Evolutionary conservation across 2,797 vertebrate species (phyloP).

Genomic region (Pteropus rufus): DNA sequence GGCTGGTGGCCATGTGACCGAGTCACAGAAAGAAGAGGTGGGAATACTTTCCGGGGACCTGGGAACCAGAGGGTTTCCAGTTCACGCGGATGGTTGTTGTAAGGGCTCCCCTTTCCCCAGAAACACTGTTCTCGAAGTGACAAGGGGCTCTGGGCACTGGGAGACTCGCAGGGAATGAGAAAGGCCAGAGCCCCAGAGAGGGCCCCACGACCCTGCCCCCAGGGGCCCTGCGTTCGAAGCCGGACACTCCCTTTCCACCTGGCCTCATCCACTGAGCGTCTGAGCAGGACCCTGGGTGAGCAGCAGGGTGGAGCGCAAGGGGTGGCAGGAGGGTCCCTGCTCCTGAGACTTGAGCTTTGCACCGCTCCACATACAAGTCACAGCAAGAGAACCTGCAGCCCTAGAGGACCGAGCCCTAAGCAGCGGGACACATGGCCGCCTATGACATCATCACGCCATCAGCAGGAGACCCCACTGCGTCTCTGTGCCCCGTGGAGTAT

Average conservation of each 20-base stretch:
- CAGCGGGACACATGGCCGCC: background rate
- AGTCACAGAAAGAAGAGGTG: background rate
- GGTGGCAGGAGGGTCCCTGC: background rate
- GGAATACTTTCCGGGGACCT: background rate
- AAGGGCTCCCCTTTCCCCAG: background rate
- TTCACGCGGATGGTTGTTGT: background rate
- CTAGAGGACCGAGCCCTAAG: background rate
- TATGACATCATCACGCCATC: background rate
- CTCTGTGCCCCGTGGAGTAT: fast-evolving
- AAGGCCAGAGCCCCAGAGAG: too few species aligned
- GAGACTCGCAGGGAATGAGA: background rate
- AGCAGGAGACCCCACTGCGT: too few species aligned
- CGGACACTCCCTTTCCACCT: background rate
- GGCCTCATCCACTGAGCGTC: fast-evolving
- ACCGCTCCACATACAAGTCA: background rate
- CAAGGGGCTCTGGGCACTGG: background rate
- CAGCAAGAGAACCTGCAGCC: fast-evolving
- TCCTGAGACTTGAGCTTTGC: fast-evolving
- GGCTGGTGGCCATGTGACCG: background rate
- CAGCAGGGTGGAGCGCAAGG: too few species aligned
- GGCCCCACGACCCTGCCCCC: fast-evolving
- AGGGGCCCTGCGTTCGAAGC: too few species aligned
- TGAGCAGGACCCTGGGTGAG: background rate
- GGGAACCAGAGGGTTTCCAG: background rate
- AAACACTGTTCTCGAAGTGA: background rate